Conservation (phyloP, 2,888 invertebrate species). For the Cephalotes varians region DNA sequence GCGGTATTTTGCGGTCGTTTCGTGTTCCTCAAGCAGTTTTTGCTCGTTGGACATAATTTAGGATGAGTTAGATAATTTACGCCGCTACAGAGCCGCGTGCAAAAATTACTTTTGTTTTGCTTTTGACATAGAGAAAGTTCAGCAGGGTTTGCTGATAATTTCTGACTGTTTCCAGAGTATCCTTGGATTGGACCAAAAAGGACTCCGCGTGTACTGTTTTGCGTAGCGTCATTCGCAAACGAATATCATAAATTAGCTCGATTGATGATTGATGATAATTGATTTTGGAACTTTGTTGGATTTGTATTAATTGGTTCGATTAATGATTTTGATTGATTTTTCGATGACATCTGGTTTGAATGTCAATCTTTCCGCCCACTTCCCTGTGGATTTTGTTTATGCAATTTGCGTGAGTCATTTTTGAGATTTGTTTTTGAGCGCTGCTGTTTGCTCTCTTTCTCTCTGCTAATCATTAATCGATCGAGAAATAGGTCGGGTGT, state of each 20-base stretch:
- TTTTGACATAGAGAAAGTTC: background rate
- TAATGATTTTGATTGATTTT: slow-evolving; percentile 19
- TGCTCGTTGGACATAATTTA: slow-evolving; percentile 14
- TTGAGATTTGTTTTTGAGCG: slow-evolving; percentile 12
- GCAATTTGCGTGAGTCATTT: slow-evolving; percentile 11
- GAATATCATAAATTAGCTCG: slow-evolving; percentile 16
- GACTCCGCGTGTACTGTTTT: slow-evolving; percentile 46
- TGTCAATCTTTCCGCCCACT: slow-evolving; percentile 12
- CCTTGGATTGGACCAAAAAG: slow-evolving; percentile 37
- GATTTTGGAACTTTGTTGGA: background rate
- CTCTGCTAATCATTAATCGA: slow-evolving; percentile 18
- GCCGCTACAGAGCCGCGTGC: slow-evolving; percentile 39
- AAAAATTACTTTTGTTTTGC: background rate
- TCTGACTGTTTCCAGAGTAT: slow-evolving; percentile 17
- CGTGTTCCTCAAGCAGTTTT: background rate
- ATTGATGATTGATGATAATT: background rate
- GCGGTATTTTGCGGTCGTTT: background rate
- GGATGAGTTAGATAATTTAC: background rate
- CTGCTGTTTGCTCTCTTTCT: slow-evolving; percentile 11
- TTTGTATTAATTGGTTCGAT: slow-evolving; percentile 4
- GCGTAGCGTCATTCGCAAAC: slow-evolving; percentile 31
- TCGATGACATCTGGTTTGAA: slow-evolving; percentile 20
- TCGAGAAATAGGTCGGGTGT: background rate
- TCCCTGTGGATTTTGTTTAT: slow-evolving; percentile 25
- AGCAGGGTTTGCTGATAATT: slow-evolving; percentile 22